Percentiles rank a stretch among this genome's conserved stretches.
Evolutionary conservation across 2,113 vertebrate genomes (phyloP).

Genomic region (Petroica traversi): DNA sequence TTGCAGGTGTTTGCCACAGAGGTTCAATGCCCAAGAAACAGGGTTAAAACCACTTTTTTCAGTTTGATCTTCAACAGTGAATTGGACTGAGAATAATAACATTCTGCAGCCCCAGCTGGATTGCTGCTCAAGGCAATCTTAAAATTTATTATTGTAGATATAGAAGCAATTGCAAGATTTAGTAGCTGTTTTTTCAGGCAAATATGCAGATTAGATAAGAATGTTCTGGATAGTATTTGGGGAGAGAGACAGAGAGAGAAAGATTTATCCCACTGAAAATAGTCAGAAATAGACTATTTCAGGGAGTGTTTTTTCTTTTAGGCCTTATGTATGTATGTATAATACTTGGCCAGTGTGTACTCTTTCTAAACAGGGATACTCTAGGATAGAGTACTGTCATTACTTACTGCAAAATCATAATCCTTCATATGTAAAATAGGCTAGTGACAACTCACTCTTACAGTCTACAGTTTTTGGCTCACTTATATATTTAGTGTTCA

Average conservation of each 20-base stretch:
- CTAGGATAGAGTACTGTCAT: background rate
- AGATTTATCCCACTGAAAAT: background rate
- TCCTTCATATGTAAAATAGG: background rate
- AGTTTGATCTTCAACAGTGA: background rate
- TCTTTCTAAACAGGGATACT: background rate
- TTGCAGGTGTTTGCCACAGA: background rate
- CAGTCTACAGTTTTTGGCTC: background rate
- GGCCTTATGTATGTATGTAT: fast-evolving
- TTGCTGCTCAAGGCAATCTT: background rate
- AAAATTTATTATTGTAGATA: background rate
- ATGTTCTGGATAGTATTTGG: background rate
- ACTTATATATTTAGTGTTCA: background rate
- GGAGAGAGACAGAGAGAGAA: background rate
- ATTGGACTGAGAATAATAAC: background rate
- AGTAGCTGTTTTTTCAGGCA: background rate
- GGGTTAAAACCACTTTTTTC: background rate
- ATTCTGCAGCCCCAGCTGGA: background rate
- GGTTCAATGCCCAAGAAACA: background rate
- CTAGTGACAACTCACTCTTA: background rate
- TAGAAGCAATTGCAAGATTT: background rate
- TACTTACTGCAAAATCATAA: background rate
- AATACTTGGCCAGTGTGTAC: background rate
- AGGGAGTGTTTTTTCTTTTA: background rate
- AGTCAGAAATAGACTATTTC: background rate
- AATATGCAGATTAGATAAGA: background rate